Evolutionary conservation across 1,140 invertebrate genomes (phyloP).

Genomic region (Zaprionus capensis): DNA sequence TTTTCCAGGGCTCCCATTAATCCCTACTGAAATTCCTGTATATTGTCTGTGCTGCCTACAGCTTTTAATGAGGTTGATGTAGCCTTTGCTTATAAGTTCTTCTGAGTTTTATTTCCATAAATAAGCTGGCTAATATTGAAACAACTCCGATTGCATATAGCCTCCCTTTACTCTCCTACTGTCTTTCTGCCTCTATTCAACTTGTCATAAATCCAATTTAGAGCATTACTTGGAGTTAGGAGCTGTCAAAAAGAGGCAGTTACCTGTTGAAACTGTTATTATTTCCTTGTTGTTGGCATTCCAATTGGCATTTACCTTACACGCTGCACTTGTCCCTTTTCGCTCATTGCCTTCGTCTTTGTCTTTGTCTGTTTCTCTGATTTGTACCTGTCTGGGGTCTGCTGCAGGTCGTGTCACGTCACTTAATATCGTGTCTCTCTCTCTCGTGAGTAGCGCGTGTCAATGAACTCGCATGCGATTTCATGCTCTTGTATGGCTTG

Average conservation of each 20-base stretch:
- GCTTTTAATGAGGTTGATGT: too few relatives aligned
- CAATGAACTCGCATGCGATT: slow-evolving; percentile 79
- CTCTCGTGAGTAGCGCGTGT: slow-evolving; percentile 60
- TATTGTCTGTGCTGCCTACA: too few relatives aligned
- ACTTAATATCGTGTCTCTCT: slow-evolving; percentile 28
- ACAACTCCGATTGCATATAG: not conserved
- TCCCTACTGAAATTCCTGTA: too few relatives aligned
- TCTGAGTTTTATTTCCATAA: not conserved
- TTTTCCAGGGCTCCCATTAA: not conserved
- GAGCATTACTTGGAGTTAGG: slow-evolving; percentile 7
- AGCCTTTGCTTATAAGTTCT: not conserved
- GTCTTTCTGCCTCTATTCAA: not conserved
- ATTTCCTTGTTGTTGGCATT: slow-evolving; percentile 59
- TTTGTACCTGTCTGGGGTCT: slow-evolving; percentile 14
- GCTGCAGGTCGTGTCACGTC: slow-evolving; percentile 23
- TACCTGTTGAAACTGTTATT: slow-evolving; percentile 71
- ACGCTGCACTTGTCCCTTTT: not conserved
- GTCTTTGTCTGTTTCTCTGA: slow-evolving; percentile 15
- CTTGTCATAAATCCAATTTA: slow-evolving; percentile 38
- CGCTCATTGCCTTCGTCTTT: not conserved
- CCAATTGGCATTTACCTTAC: slow-evolving; percentile 74
- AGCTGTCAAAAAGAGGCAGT: slow-evolving; percentile 48
- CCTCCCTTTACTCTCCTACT: slow-evolving; percentile 1
- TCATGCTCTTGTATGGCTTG: slow-evolving; percentile 69
- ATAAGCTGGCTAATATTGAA: too few relatives aligned